Conservation (phyloP, 2,797 vertebrate species). For the Antrozous pallidus region DNA sequence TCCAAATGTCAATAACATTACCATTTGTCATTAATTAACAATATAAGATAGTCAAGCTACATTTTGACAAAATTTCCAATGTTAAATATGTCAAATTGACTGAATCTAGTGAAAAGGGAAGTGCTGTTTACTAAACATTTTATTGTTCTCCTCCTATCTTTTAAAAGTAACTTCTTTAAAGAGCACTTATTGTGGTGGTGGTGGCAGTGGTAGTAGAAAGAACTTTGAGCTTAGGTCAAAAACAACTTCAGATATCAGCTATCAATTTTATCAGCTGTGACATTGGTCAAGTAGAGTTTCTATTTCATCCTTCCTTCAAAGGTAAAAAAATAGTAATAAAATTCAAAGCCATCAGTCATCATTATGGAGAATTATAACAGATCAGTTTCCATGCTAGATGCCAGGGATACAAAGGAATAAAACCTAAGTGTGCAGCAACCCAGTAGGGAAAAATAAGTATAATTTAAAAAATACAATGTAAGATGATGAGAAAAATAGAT, state of each 20-base stretch:
- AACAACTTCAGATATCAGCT: not conserved
- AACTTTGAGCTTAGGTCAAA: not conserved
- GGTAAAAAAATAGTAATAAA: not conserved
- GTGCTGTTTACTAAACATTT: not conserved
- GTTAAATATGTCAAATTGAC: not conserved
- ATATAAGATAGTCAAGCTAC: not conserved
- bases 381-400: not conserved
- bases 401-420: not conserved
- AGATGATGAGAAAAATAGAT: not conserved
- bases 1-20: not conserved
- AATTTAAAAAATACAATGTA: not conserved
- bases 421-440: not conserved
- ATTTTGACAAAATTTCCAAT: not conserved
- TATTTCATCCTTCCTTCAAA: not conserved
- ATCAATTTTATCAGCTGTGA: not conserved
- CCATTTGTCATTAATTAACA: not conserved
- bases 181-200: not conserved
- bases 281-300: not conserved
- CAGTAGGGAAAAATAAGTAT: not conserved
- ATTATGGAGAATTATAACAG: not conserved
- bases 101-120: not conserved
- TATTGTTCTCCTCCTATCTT: not conserved
- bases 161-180: not conserved
- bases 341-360: not conserved
- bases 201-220: not conserved